These are phyloP conservation scores for Geopemphigus sp. DNA, from an alignment of 1,140 invertebrate species.

Conservation along the genomic window DNA sequence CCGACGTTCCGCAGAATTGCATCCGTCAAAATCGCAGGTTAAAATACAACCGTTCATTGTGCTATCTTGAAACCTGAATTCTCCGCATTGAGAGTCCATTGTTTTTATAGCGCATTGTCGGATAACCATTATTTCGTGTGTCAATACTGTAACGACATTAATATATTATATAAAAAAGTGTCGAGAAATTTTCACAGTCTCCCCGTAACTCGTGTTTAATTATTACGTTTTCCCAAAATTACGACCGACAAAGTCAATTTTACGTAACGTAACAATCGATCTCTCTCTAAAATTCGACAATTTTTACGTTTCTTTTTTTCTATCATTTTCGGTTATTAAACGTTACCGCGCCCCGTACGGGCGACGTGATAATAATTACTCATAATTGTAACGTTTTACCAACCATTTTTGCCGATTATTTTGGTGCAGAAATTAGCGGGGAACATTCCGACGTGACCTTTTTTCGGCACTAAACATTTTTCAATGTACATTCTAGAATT, in stretches of 20 bases:
- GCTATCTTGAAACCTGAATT: slow-evolving; percentile 58
- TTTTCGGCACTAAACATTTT: slow-evolving; percentile 61
- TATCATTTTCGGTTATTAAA: no score
- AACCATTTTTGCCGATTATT: slow-evolving; percentile 59
- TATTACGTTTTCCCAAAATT: no score
- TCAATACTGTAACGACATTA: slow-evolving; percentile 52
- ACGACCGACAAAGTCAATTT: no score
- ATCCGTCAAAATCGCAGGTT: slow-evolving; percentile 58
- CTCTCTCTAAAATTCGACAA: no score
- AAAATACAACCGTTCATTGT: slow-evolving; percentile 61
- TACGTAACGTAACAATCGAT: no score
- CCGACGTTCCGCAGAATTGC: slow-evolving; percentile 51
- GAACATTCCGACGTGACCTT: slow-evolving; percentile 61
- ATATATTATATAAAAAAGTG: no score
- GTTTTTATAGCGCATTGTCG: slow-evolving; percentile 61
- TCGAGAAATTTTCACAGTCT: no score
- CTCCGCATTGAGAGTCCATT: slow-evolving; percentile 62
- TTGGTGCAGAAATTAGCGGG: slow-evolving; percentile 66
- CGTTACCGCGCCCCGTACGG: no score
- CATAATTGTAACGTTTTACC: slow-evolving; percentile 49
- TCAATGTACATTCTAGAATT: slow-evolving; percentile 57
- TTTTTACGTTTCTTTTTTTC: no score
- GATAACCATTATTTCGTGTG: slow-evolving; percentile 56
- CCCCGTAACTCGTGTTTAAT: no score
- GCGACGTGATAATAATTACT: no score